These are phyloP conservation scores for Goniozus legneri DNA, from an alignment of 1,140 invertebrate genomes.

Conservation along the genomic window DNA sequence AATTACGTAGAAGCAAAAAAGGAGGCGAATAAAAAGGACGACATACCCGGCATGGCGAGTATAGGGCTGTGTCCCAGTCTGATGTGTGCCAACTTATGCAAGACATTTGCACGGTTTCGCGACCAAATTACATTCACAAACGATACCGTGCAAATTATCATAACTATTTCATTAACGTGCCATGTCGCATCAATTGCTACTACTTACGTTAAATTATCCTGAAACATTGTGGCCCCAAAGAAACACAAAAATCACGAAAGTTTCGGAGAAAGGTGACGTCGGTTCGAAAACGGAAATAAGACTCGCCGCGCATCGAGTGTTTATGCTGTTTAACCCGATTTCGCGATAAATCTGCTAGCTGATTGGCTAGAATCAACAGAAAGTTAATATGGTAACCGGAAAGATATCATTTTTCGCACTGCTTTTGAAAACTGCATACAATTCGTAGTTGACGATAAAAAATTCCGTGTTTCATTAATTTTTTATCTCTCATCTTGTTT, in stretches of 20 bases:
- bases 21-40: conserved; percentile 12
- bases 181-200: neutral
- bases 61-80: neutral
- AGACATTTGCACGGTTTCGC: conserved; percentile 31
- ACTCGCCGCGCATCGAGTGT: conserved; percentile 23
- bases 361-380: conserved; percentile 4
- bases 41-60: conserved; percentile 22
- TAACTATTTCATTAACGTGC: no score
- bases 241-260: conserved; percentile 48
- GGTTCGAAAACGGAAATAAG: conserved; percentile 45
- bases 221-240: conserved; percentile 49
- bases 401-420: no score
- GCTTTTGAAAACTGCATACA: no score
- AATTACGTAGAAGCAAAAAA: no score
- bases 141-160: conserved; percentile 21
- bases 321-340: conserved; percentile 11
- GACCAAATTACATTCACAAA: conserved; percentile 27
- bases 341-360: neutral
- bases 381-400: neutral
- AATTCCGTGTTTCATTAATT: no score
- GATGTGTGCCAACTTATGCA: conserved; percentile 18
- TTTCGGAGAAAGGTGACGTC: conserved; percentile 45
- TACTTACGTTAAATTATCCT: conserved; percentile 49
- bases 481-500: no score
- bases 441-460: no score